A percentile compares a stretch with the other conserved stretches of the same genome.
Evolutionary conservation across 2,113 vertebrate species (phyloP).

Genomic region (Silurus asotus): DNA sequence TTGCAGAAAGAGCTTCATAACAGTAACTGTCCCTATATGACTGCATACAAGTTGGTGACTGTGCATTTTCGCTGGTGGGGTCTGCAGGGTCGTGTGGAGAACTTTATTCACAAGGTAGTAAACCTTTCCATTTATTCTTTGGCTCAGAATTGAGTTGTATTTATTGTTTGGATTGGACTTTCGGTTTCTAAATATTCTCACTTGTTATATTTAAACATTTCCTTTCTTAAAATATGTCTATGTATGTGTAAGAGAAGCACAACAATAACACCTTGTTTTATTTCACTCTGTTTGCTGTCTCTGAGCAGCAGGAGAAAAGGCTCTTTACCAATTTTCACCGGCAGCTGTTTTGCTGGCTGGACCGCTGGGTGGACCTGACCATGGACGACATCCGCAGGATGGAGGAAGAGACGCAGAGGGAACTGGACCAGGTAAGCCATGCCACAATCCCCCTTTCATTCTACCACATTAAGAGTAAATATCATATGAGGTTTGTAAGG

Average conservation of each 20-base stretch:
- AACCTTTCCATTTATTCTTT: not conserved
- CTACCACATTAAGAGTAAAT: not conserved
- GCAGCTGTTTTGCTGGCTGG: conserved; percentile 74
- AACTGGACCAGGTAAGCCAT: conserved; percentile 67
- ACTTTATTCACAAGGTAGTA: conserved; percentile 71
- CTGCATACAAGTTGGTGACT: conserved; percentile 70
- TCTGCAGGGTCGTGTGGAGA: conserved; percentile 69
- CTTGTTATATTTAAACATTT: not conserved
- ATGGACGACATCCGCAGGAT: conserved; percentile 74
- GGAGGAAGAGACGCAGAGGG: conserved; percentile 71
- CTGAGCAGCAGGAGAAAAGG: conserved; percentile 68
- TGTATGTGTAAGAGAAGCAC: not conserved
- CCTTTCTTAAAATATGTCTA: not conserved
- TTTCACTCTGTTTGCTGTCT: not conserved
- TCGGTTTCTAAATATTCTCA: not conserved
- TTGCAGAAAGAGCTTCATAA: conserved; percentile 63
- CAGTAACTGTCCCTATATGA: conserved; percentile 69
- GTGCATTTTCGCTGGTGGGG: conserved; percentile 74
- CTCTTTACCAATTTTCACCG: conserved; percentile 75
- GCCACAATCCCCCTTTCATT: not conserved
- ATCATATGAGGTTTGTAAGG: not conserved
- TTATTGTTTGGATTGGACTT: not conserved
- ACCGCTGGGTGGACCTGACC: conserved; percentile 71
- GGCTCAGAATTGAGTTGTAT: not conserved
- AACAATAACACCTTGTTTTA: not conserved